phyloP scores from a whole-genome alignment of 2,113 vertebrate genomes.

The Butastur rufipennis region DNA sequence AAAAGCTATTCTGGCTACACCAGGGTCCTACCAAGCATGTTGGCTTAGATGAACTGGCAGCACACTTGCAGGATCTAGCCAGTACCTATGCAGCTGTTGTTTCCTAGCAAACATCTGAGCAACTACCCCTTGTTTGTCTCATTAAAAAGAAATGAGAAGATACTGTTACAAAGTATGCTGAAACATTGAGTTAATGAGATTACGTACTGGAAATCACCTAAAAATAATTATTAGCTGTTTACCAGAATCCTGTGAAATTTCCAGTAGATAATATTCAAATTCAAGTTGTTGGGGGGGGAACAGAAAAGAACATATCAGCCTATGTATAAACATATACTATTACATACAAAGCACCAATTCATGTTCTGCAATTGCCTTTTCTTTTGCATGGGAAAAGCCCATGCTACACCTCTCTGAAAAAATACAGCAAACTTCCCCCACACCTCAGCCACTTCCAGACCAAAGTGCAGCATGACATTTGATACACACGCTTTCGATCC shows the following conservation, averaged over 20 bases:
- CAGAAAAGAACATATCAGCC: not conserved
- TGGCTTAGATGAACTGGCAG: not conserved
- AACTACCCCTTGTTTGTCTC: not conserved
- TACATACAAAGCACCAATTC: not conserved
- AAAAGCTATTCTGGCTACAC: not conserved
- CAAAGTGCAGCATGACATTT: constrained; percentile 52
- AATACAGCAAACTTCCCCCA: constrained; percentile 13
- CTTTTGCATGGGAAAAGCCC: constrained; percentile 59
- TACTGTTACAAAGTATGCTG: not conserved
- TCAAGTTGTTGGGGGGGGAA: not conserved
- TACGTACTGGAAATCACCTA: constrained; percentile 50
- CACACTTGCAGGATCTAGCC: not conserved
- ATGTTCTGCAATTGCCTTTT: not conserved
- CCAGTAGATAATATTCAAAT: constrained; percentile 39
- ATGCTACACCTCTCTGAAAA: constrained; percentile 38
- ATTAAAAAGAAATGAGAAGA: not conserved
- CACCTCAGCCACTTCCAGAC: constrained; percentile 30
- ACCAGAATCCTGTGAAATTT: constrained; percentile 61
- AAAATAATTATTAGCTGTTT: constrained; percentile 57
- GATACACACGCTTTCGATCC: not conserved
- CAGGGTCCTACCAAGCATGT: rapidly evolving
- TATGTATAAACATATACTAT: not conserved
- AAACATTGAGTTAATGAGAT: constrained; percentile 22
- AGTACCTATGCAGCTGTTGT: not conserved
- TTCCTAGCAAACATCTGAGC: not conserved